phyloP scores from a whole-genome alignment of 2,113 vertebrate species.

The Syrmaticus mikado region DNA sequence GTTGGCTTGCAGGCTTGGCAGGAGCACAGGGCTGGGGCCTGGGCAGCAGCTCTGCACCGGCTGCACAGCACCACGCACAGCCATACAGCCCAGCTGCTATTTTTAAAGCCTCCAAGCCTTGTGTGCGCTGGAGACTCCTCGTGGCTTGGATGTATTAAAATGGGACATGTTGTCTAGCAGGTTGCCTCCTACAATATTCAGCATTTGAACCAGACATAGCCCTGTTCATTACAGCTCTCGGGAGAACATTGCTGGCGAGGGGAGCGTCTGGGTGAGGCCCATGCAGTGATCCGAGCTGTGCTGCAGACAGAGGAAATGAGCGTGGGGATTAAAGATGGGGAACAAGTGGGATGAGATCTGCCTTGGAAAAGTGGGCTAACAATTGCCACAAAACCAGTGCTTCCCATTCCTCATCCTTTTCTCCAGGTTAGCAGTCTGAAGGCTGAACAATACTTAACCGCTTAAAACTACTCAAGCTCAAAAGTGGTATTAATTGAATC shows the following conservation, averaged over 20 bases:
- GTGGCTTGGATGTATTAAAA: rapidly evolving
- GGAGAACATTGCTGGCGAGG: neutral
- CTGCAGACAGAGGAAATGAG: neutral
- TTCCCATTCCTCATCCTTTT: neutral
- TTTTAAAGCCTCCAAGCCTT: neutral
- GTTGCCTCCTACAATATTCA: neutral
- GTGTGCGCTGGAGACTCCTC: neutral
- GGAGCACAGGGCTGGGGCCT: neutral
- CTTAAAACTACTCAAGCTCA: neutral
- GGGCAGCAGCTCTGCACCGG: neutral
- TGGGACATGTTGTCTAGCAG: neutral
- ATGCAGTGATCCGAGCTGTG: neutral
- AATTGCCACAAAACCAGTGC: neutral
- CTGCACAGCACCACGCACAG: neutral
- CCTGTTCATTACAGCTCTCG: neutral
- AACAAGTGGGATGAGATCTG: neutral
- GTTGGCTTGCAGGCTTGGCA: neutral
- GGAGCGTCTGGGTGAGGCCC: neutral
- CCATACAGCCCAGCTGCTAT: rapidly evolving
- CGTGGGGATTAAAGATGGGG: neutral
- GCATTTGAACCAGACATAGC: neutral
- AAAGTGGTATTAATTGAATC: neutral
- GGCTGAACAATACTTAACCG: neutral
- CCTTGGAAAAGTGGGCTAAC: neutral
- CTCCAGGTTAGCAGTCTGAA: neutral